These are phyloP conservation scores for Pelobates fuscus DNA, from an alignment of 2,113 vertebrate species.

Conservation along the genomic window DNA sequence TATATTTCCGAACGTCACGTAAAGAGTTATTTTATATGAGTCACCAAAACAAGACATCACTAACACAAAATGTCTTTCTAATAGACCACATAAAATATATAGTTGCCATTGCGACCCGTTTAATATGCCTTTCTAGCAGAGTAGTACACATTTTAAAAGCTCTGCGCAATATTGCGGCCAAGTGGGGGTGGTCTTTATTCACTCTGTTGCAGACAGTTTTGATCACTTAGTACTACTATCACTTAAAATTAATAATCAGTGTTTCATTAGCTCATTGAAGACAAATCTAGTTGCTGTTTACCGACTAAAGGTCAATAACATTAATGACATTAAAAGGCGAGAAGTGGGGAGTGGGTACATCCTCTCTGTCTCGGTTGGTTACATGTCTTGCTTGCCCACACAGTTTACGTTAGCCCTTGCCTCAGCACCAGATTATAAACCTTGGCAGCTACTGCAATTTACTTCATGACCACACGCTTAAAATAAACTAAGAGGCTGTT, in stretches of 20 bases:
- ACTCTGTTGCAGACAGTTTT: too few species aligned
- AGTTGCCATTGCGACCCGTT: too few species aligned
- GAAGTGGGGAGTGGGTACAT: neutral
- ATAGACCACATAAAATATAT: too few species aligned
- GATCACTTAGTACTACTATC: too few species aligned
- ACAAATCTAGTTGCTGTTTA: neutral
- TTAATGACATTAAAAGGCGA: neutral
- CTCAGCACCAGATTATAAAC: neutral
- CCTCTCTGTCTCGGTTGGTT: neutral
- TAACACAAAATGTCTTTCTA: too few species aligned
- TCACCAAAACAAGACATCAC: too few species aligned
- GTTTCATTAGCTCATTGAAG: neutral
- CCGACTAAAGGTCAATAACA: neutral
- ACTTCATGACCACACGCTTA: conserved; percentile 22
- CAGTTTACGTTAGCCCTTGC: neutral
- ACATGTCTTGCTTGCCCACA: conserved; percentile 2
- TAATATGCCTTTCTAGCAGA: too few species aligned
- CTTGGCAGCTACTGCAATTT: conserved; percentile 10
- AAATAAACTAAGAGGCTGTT: conserved; percentile 14
- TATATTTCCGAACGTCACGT: too few species aligned
- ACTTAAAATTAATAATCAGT: neutral
- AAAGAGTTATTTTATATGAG: too few species aligned
- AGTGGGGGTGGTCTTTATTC: too few species aligned
- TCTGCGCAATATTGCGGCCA: too few species aligned
- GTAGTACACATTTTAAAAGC: too few species aligned